phyloP scores from a whole-genome alignment of 2,113 vertebrate genomes.

The Brachionichthys hirsutus region DNA sequence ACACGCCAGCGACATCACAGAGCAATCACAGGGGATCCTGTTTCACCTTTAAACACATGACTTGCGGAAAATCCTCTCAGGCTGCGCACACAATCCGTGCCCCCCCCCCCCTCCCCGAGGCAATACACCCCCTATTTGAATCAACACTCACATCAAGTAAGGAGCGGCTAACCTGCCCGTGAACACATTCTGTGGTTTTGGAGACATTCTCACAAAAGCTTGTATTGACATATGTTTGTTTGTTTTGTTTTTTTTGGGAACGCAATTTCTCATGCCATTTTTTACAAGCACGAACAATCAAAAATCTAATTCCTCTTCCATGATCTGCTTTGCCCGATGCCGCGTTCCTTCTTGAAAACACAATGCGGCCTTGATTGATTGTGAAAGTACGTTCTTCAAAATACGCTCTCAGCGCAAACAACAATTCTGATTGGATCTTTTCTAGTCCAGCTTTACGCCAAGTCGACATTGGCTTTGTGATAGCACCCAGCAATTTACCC shows the following conservation, averaged over 20 bases:
- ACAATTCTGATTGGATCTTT: conserved; percentile 17
- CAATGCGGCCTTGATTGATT: conserved; percentile 19
- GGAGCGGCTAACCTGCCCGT: neutral
- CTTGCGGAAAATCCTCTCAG: conserved; percentile 48
- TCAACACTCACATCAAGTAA: neutral
- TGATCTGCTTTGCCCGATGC: neutral
- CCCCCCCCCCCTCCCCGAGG: conserved; percentile 1
- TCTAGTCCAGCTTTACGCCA: conserved; percentile 21
- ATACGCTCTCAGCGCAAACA: neutral
- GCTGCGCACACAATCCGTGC: conserved; percentile 39
- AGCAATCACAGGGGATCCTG: conserved; percentile 7
- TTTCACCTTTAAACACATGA: conserved; percentile 43
- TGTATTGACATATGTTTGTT: no score
- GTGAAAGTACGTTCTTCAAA: conserved; percentile 23
- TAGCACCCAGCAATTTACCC: conserved; percentile 36
- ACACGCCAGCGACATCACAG: neutral
- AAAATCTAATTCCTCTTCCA: neutral
- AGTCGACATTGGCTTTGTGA: no score
- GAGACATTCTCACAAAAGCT: no score
- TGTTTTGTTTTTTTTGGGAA: no score
- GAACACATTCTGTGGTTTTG: no score
- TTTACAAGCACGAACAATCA: neutral
- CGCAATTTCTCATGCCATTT: neutral
- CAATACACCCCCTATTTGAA: neutral
- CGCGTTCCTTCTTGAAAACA: neutral